phyloP scores from a whole-genome alignment of 2,888 invertebrate genomes.

The Plebejus melissa region DNA sequence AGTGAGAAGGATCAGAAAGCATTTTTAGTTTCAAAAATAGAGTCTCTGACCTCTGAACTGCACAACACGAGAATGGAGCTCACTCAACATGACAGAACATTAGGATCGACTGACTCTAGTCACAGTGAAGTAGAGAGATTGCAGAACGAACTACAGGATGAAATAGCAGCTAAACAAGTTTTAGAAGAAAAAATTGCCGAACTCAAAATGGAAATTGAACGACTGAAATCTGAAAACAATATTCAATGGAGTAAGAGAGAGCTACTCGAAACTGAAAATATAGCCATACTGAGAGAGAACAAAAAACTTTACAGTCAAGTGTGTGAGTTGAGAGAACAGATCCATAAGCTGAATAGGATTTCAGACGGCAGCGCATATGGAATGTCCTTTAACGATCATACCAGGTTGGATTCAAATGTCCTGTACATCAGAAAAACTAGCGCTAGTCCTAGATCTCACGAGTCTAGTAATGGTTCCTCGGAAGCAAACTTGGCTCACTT shows the following conservation, averaged over 20 bases:
- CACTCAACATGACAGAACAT: constrained; percentile 60
- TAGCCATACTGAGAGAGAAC: constrained; percentile 91
- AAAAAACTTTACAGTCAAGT: constrained; percentile 84
- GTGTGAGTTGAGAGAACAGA: constrained; percentile 68
- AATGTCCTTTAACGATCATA: constrained; percentile 45
- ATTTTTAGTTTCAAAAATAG: constrained; percentile 62
- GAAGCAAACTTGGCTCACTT: constrained; percentile 62
- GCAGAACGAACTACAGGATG: constrained; percentile 71
- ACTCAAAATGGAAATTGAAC: constrained; percentile 83
- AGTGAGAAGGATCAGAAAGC: constrained; percentile 68
- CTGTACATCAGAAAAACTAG: constrained; percentile 65
- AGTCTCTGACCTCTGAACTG: constrained; percentile 60
- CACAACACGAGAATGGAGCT: constrained; percentile 64
- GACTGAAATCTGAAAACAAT: constrained; percentile 94
- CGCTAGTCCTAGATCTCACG: constrained; percentile 65
- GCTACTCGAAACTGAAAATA: constrained; percentile 92
- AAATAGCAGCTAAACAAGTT: constrained; percentile 69
- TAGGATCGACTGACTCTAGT: constrained; percentile 70
- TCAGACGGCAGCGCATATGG: constrained; percentile 65
- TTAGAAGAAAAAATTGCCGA: constrained; percentile 68
- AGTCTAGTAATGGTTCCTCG: constrained; percentile 68
- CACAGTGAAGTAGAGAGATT: constrained; percentile 69
- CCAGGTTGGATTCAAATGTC: constrained; percentile 60
- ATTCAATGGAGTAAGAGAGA: constrained; percentile 96
- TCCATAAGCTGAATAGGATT: constrained; percentile 69